Conservation (phyloP, 2,888 invertebrate species). For the Noctua pronuba region DNA sequence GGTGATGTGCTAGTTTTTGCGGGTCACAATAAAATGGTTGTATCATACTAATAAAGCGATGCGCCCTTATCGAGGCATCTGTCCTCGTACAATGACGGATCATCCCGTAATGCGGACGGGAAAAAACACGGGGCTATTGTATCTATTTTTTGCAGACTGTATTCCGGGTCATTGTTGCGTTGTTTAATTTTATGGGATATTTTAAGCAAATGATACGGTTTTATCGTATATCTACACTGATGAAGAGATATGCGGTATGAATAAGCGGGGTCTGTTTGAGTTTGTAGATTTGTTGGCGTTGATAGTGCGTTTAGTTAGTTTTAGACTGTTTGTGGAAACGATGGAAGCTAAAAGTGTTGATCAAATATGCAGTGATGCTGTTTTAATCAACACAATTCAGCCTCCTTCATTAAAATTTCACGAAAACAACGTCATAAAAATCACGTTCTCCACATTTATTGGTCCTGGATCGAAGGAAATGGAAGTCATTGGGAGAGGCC, state of each 20-base stretch:
- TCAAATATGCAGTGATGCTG: neutral
- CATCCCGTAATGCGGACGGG: slow-evolving; percentile 87
- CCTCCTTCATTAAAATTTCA: neutral
- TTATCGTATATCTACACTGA: slow-evolving; percentile 81
- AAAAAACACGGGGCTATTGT: slow-evolving; percentile 83
- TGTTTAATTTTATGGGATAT: slow-evolving; percentile 89
- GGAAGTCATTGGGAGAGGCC: neutral
- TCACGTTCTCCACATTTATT: too few species aligned
- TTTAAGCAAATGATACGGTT: slow-evolving; percentile 90
- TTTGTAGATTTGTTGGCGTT: slow-evolving; percentile 65
- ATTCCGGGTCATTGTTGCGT: slow-evolving; percentile 86
- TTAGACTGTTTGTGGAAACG: slow-evolving; percentile 11
- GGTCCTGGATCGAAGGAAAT: neutral
- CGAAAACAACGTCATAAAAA: neutral
- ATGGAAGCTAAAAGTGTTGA: neutral
- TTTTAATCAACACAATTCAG: neutral
- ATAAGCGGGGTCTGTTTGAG: slow-evolving; percentile 67
- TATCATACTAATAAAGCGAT: slow-evolving; percentile 86
- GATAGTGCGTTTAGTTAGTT: slow-evolving; percentile 44
- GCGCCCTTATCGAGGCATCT: slow-evolving; percentile 88
- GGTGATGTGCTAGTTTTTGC: slow-evolving; percentile 49
- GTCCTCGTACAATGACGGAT: slow-evolving; percentile 87
- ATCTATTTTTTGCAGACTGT: slow-evolving; percentile 80
- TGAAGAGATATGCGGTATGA: slow-evolving; percentile 74
- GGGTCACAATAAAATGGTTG: slow-evolving; percentile 76